Conservation (phyloP, 2,888 invertebrate genomes). For the Clistopyga incitator region DNA sequence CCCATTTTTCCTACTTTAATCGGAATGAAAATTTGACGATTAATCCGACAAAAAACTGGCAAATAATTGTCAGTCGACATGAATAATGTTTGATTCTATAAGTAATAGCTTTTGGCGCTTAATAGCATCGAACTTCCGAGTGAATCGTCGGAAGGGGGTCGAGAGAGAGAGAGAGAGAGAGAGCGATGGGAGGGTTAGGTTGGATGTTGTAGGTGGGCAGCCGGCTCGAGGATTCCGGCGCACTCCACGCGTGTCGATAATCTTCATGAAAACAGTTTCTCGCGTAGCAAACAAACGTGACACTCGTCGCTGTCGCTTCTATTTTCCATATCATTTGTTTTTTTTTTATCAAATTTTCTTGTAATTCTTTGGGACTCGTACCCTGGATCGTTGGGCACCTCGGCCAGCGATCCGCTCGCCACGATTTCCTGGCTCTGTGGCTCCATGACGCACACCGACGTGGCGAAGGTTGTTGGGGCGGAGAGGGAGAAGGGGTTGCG, state of each 20-base stretch:
- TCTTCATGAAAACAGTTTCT: constrained; percentile 7
- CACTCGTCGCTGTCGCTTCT: constrained; percentile 12
- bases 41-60: too few relatives aligned
- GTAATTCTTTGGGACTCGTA: constrained; percentile 84
- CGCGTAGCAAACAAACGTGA: constrained; percentile 20
- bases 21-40: too few relatives aligned
- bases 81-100: not conserved
- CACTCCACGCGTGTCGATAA: constrained; percentile 59
- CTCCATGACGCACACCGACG: constrained; percentile 86
- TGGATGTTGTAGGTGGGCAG: constrained; percentile 52
- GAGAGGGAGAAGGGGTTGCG: not conserved
- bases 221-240: constrained; percentile 65
- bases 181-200: constrained; percentile 63
- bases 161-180: too few relatives aligned
- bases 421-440: constrained; percentile 92
- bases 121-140: constrained; percentile 62
- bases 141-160: not conserved
- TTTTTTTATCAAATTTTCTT: constrained; percentile 42
- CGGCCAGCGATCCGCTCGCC: constrained; percentile 92
- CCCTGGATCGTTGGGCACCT: constrained; percentile 98
- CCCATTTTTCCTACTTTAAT: too few relatives aligned
- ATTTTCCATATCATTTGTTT: not conserved
- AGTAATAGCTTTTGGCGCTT: constrained; percentile 5
- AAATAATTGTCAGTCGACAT: too few relatives aligned
- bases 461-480: constrained; percentile 28